A percentile compares a stretch with the other conserved stretches of the same genome.
phyloP scores from a whole-genome alignment of 2,888 invertebrate species.

The Ochropacha duplaris region DNA sequence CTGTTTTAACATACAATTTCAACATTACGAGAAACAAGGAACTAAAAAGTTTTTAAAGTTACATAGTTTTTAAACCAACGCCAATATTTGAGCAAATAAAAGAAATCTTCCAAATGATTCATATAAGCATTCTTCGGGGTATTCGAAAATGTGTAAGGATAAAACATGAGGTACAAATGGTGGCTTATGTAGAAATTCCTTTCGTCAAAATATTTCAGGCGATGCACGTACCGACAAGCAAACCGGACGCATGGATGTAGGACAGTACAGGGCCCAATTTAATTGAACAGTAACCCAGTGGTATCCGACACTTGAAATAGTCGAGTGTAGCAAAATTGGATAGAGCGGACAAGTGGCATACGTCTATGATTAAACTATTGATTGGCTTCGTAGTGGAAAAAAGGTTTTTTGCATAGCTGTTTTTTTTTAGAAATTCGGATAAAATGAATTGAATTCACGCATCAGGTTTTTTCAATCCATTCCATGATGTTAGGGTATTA shows the following conservation, averaged over 20 bases:
- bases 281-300: conserved; percentile 39
- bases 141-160: neutral
- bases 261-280: conserved; percentile 40
- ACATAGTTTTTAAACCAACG: neutral
- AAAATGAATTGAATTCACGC: neutral
- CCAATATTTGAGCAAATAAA: neutral
- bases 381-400: conserved; percentile 14
- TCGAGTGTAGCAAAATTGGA: conserved; percentile 37
- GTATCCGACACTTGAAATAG: conserved; percentile 28
- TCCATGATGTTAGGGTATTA: neutral
- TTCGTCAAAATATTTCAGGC: neutral
- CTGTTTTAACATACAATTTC: neutral
- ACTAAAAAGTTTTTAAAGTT: neutral
- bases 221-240: conserved; percentile 12
- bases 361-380: conserved; percentile 32
- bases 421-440: neutral
- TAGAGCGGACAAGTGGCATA: conserved; percentile 22
- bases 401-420: neutral
- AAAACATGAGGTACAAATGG: neutral
- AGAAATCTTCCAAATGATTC: neutral
- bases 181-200: neutral
- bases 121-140: neutral
- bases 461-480: neutral
- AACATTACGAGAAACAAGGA: neutral
- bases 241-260: conserved; percentile 22